Conservation (phyloP, 2,888 invertebrate genomes). For the Cabera pusaria region DNA sequence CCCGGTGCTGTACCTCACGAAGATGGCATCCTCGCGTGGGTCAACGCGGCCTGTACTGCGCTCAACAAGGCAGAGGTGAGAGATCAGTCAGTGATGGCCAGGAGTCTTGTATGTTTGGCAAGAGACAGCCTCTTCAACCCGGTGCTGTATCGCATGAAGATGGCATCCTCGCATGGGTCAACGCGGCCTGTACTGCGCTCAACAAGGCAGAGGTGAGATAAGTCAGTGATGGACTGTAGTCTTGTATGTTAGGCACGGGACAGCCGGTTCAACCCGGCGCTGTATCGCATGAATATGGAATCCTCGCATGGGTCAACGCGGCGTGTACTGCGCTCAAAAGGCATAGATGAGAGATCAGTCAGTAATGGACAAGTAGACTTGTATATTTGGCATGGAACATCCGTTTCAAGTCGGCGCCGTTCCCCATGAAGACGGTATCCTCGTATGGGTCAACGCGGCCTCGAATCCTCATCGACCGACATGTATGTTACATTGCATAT, state of each 20-base stretch:
- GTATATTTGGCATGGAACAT: slow-evolving; percentile 83
- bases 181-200: slow-evolving; percentile 92
- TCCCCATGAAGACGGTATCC: slow-evolving; percentile 89
- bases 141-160: slow-evolving; percentile 85
- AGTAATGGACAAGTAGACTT: too few species aligned
- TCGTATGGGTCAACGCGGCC: slow-evolving; percentile 95
- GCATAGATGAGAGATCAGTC: too few species aligned
- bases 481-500: too few species aligned
- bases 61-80: slow-evolving; percentile 83
- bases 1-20: slow-evolving; percentile 82
- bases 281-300: slow-evolving; percentile 87
- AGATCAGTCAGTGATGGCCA: too few species aligned
- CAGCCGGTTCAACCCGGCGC: slow-evolving; percentile 66
- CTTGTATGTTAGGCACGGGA: slow-evolving; percentile 87
- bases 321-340: slow-evolving; percentile 90
- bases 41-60: slow-evolving; percentile 93
- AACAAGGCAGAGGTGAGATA: slow-evolving; percentile 80
- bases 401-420: slow-evolving; percentile 61
- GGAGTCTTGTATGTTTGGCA: slow-evolving; percentile 91
- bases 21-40: slow-evolving; percentile 93
- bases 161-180: slow-evolving; percentile 94
- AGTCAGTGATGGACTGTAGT: too few species aligned
- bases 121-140: slow-evolving; percentile 69
- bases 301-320: slow-evolving; percentile 95
- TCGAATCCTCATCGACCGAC: too few species aligned